These are phyloP conservation scores for Sebastes nivosus DNA, from an alignment of 2,797 vertebrate species.

Conservation along the genomic window DNA sequence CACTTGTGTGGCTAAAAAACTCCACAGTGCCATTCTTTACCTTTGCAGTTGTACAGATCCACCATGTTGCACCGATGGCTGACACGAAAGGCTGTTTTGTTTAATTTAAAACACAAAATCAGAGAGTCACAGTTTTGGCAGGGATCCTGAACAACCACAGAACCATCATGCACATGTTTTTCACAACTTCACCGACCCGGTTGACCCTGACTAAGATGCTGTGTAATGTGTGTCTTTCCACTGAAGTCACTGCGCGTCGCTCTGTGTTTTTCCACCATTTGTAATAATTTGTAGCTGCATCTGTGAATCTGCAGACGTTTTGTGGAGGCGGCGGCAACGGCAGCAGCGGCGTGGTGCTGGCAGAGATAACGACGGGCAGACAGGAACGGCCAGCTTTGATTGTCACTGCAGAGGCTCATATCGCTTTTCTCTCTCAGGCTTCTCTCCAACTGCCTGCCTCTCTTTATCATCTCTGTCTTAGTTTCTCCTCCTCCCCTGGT, in stretches of 20 bases:
- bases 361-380: conserved; percentile 25
- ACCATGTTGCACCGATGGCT: neutral
- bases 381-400: conserved; percentile 16
- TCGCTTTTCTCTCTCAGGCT: neutral
- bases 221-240: neutral
- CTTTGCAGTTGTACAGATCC: neutral
- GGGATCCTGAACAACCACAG: neutral
- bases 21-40: no score
- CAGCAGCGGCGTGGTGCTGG: neutral
- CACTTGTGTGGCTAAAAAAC: no score
- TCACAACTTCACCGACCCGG: neutral
- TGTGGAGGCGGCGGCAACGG: neutral
- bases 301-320: conserved; percentile 3
- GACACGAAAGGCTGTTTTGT: neutral
- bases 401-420: neutral
- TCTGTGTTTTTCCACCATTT: neutral
- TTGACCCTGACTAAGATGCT: neutral
- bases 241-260: neutral
- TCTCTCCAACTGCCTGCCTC: neutral
- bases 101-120: neutral
- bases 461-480: neutral
- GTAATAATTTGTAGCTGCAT: neutral
- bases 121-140: neutral
- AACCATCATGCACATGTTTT: neutral
- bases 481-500: neutral